Evolutionary conservation across 2,888 invertebrate species (phyloP).

Genomic region (Norana najaformis): DNA sequence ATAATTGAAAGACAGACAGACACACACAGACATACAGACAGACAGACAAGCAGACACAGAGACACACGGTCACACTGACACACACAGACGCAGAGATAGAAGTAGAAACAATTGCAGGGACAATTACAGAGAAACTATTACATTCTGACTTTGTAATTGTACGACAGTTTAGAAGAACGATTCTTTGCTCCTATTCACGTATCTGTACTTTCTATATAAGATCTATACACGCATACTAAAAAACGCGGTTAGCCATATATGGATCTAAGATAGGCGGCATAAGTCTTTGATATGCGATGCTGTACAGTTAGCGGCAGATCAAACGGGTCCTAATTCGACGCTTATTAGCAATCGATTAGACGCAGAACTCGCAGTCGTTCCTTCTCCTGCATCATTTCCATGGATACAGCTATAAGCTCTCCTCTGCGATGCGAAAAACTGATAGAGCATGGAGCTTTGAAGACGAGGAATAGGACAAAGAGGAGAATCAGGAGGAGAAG

Average conservation of each 20-base stretch:
- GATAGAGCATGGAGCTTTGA: too few relatives aligned
- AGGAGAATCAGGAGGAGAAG: not conserved
- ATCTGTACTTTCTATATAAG: not conserved
- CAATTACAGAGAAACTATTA: not conserved
- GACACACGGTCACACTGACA: not conserved
- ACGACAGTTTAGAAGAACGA: not conserved
- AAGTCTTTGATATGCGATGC: constrained; percentile 1
- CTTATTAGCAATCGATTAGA: not conserved
- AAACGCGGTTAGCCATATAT: not conserved
- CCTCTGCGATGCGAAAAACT: not conserved
- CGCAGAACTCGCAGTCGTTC: not conserved
- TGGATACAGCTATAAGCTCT: not conserved
- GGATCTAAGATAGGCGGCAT: not conserved
- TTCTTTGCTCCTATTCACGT: not conserved
- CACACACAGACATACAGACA: not conserved
- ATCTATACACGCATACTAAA: not conserved
- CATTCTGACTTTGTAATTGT: not conserved
- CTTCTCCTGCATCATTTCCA: not conserved
- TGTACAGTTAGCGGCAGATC: not conserved
- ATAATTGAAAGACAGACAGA: not conserved
- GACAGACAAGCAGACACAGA: not conserved
- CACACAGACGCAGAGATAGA: not conserved
- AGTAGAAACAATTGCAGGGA: not conserved
- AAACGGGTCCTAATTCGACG: not conserved
- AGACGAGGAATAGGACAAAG: too few relatives aligned